A percentile compares a stretch with the other conserved stretches of the same genome.
Conservation (phyloP, 2,113 vertebrate species). For the Neolamprologus sp. region DNA sequence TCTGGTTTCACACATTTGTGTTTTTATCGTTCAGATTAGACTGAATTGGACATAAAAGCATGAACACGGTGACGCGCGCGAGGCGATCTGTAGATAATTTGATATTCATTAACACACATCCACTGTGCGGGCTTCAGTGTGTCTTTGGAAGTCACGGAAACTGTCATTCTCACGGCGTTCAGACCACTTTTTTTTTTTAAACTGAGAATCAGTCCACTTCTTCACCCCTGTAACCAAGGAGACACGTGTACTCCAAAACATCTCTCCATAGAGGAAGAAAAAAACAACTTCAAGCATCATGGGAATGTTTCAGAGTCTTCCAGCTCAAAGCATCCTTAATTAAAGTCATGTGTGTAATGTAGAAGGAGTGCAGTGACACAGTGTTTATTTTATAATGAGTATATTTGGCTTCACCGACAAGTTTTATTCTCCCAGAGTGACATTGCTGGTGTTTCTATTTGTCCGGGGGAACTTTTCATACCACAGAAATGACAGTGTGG, state of each 20-base stretch:
- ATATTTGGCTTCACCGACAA: not conserved
- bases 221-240: not conserved
- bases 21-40: not conserved
- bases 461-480: not conserved
- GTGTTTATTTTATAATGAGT: not conserved
- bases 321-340: not conserved
- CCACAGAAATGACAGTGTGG: not conserved
- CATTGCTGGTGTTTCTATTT: not conserved
- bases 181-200: rapidly evolving
- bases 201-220: not conserved
- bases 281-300: not conserved
- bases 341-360: not conserved
- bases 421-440: not conserved
- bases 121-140: not conserved
- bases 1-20: not conserved
- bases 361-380: not conserved
- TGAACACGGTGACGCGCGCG: not conserved
- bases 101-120: not conserved
- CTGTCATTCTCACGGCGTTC: not conserved
- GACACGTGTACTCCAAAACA: not conserved
- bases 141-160: not conserved
- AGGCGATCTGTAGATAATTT: not conserved
- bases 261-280: not conserved
- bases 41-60: not conserved
- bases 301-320: not conserved